Percentiles rank a stretch among this genome's conserved stretches.
Conservation (phyloP, 2,797 vertebrate species). For the Pipistrellus nathusii region DNA sequence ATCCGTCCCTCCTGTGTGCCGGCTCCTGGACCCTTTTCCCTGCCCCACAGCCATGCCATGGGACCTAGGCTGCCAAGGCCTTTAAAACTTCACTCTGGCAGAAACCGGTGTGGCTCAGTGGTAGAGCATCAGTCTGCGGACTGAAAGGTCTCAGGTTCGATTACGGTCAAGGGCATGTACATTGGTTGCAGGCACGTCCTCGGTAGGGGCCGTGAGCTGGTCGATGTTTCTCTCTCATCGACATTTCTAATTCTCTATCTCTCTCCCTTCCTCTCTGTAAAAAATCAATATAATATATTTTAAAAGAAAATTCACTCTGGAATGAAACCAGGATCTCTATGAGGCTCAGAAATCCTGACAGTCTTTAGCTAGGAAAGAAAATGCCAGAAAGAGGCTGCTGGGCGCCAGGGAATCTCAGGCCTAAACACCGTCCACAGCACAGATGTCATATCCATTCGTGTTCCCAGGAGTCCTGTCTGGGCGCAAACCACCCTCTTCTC, state of each 20-base stretch:
- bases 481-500: background rate
- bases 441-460: background rate
- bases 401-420: background rate
- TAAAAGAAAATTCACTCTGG: too few relatives aligned
- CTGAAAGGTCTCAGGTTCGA: too few relatives aligned
- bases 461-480: background rate
- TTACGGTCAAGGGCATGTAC: too few relatives aligned
- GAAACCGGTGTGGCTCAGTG: background rate
- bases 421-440: background rate
- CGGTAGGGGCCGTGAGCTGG: too few relatives aligned
- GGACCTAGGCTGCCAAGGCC: background rate
- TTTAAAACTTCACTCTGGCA: background rate
- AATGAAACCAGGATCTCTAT: background rate
- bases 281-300: too few relatives aligned
- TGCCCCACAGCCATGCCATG: accelerated
- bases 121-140: too few relatives aligned
- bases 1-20: background rate
- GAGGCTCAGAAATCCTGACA: background rate
- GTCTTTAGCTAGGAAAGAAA: background rate
- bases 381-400: background rate
- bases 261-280: too few relatives aligned
- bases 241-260: too few relatives aligned
- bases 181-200: too few relatives aligned
- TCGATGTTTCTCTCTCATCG: too few relatives aligned
- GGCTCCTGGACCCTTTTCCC: too few relatives aligned